phyloP scores from a whole-genome alignment of 37 sponge, comb jelly and placozoan genomes.

The Aplysina aerophoba region DNA sequence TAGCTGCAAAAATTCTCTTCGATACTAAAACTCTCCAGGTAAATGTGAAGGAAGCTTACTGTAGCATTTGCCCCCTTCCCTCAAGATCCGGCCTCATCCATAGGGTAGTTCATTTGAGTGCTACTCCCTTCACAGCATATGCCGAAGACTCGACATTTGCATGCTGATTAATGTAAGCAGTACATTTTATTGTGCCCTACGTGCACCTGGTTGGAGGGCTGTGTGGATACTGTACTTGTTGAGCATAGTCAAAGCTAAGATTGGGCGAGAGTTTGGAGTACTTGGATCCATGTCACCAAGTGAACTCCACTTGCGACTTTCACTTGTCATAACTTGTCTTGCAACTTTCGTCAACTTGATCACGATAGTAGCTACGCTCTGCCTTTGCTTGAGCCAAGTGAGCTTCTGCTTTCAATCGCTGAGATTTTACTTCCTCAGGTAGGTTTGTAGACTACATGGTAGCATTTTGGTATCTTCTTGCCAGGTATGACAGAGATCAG shows the following conservation, averaged over 20 bases:
- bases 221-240: constrained; percentile 39
- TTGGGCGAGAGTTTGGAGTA: neutral
- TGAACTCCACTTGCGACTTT: too few species aligned
- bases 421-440: constrained; percentile 29
- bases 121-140: constrained; percentile 42
- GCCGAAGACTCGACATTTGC: constrained; percentile 40
- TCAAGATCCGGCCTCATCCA: constrained; percentile 37
- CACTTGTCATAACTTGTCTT: too few species aligned
- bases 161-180: too few species aligned
- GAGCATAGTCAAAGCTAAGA: constrained; percentile 34
- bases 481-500: constrained; percentile 9
- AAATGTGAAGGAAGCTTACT: constrained; percentile 47
- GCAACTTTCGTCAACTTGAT: neutral
- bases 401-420: neutral
- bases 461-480: neutral
- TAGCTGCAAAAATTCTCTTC: constrained; percentile 31
- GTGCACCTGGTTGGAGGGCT: constrained; percentile 41
- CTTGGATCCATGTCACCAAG: neutral
- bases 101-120: constrained; percentile 37
- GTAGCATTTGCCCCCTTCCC: constrained; percentile 57
- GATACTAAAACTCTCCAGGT: constrained; percentile 6
- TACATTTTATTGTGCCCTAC: too few species aligned
- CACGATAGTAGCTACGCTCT: neutral
- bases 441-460: constrained; percentile 35
- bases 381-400: constrained; percentile 25